Conservation (phyloP, 1,140 invertebrate species). For the Pseudomyrmex cubaensis region DNA sequence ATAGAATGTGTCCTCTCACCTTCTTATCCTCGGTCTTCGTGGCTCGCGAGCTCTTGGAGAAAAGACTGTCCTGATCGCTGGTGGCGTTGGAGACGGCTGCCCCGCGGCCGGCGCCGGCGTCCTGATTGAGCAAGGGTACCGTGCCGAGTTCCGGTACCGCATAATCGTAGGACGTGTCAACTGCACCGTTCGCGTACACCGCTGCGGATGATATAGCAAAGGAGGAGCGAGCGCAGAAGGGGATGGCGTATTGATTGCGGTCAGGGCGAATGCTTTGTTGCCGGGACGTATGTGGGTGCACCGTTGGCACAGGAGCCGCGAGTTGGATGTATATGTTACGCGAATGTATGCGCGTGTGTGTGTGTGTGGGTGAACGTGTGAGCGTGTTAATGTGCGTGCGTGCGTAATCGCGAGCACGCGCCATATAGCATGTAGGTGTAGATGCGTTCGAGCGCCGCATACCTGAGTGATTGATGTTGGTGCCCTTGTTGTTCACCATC, state of each 20-base stretch:
- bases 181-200: slow-evolving; percentile 83
- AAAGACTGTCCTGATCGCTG: slow-evolving; percentile 84
- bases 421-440: background rate
- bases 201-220: slow-evolving; percentile 82
- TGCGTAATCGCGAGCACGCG: slow-evolving; percentile 2
- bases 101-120: slow-evolving; percentile 67
- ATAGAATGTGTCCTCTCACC: slow-evolving; percentile 71
- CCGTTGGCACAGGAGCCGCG: slow-evolving; percentile 36
- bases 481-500: slow-evolving; percentile 87
- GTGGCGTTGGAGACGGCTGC: slow-evolving; percentile 68
- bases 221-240: slow-evolving; percentile 68
- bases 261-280: slow-evolving; percentile 77
- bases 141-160: slow-evolving; percentile 91
- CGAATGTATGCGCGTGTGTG: background rate
- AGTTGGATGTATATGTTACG: slow-evolving; percentile 5
- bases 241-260: slow-evolving; percentile 81
- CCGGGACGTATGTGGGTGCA: slow-evolving; percentile 60
- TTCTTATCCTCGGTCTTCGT: slow-evolving; percentile 84
- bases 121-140: slow-evolving; percentile 87
- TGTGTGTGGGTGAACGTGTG: background rate
- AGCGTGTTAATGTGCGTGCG: background rate
- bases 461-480: slow-evolving; percentile 84
- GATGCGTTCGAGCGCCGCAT: slow-evolving; percentile 64
- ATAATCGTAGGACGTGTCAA: slow-evolving; percentile 89
- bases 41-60: slow-evolving; percentile 83